Conservation (phyloP, 2,888 invertebrate species). For the Lissocephala sabroskyi region DNA sequence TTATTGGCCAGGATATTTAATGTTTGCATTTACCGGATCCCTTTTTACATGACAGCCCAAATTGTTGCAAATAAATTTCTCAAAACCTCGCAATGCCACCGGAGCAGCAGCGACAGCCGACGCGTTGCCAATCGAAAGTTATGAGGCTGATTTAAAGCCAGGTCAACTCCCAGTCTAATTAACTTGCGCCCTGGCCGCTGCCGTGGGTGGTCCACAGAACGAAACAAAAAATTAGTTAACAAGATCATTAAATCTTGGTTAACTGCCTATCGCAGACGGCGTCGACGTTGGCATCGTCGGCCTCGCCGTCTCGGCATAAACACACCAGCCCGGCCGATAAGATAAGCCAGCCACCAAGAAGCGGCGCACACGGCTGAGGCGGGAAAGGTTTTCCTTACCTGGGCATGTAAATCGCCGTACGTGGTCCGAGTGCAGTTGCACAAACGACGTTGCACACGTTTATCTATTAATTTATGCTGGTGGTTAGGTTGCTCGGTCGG, state of each 20-base stretch:
- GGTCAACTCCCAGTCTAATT: constrained; percentile 35
- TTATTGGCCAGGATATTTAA: constrained; percentile 19
- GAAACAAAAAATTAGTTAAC: constrained; percentile 49
- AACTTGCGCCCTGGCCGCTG: constrained; percentile 36
- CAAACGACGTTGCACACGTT: constrained; percentile 34
- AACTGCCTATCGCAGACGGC: constrained; percentile 35
- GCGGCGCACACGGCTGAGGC: no score
- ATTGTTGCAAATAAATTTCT: constrained; percentile 35
- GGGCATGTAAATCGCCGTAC: constrained; percentile 26
- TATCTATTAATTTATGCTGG: constrained; percentile 69
- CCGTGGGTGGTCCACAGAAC: constrained; percentile 5
- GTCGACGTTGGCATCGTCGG: background rate
- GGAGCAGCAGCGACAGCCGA: constrained; percentile 2
- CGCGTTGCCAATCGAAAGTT: background rate
- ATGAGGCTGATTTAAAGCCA: constrained; percentile 21
- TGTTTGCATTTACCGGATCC: constrained; percentile 10
- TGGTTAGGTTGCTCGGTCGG: constrained; percentile 23
- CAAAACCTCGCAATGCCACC: constrained; percentile 38
- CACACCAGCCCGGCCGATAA: constrained; percentile 9
- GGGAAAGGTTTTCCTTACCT: no score
- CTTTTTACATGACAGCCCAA: constrained; percentile 24
- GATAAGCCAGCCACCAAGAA: constrained; percentile 6
- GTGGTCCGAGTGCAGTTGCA: constrained; percentile 23
- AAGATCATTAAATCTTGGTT: constrained; percentile 63
- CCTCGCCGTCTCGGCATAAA: constrained; percentile 5